phyloP scores from a whole-genome alignment of 2,797 vertebrate species.

The Zalophus californianus region DNA sequence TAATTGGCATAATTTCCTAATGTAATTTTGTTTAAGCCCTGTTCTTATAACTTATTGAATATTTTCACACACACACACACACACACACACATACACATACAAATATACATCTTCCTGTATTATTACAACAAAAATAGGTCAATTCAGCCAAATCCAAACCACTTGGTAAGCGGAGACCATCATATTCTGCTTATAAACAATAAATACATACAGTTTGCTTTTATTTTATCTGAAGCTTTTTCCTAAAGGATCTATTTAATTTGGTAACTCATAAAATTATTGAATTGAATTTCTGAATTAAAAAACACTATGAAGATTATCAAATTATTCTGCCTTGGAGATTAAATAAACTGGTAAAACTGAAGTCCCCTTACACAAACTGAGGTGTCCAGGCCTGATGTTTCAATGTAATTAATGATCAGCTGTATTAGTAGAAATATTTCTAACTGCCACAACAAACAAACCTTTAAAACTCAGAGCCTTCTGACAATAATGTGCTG shows the following conservation, averaged over 20 bases:
- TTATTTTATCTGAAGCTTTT: neutral
- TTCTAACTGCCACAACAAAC: neutral
- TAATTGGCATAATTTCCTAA: neutral
- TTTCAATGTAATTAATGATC: neutral
- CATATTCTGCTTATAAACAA: neutral
- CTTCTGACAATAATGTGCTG: neutral
- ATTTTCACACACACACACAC: neutral
- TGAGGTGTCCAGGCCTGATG: neutral
- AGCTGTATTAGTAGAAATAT: neutral
- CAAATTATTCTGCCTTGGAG: neutral
- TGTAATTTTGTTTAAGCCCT: neutral
- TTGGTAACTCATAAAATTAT: neutral
- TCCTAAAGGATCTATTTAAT: neutral
- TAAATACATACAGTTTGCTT: neutral
- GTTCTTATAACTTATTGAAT: neutral
- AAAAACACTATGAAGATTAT: neutral
- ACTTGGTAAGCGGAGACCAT: neutral
- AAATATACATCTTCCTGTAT: neutral
- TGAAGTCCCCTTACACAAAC: neutral
- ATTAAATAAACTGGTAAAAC: neutral
- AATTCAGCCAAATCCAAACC: neutral
- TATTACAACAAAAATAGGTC: neutral
- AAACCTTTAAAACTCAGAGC: neutral
- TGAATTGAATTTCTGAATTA: neutral
- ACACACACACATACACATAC: neutral